Evolutionary conservation across 2,797 vertebrate species (phyloP).

Genomic region (Phoxinus dragarum): DNA sequence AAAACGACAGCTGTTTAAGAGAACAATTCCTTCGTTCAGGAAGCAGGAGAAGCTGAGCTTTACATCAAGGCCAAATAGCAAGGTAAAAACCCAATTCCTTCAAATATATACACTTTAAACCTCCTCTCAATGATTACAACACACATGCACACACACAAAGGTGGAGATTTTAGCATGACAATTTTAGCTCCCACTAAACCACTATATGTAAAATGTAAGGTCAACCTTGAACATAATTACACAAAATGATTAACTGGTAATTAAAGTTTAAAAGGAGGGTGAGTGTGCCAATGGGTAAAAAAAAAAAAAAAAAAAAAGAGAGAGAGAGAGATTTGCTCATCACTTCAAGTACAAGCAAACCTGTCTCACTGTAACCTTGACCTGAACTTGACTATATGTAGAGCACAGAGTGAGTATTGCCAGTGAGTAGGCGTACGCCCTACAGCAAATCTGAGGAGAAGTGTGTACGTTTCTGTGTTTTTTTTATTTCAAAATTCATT

Average conservation of each 20-base stretch:
- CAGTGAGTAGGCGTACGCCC: conserved; percentile 33
- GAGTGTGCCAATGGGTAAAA: conserved; percentile 14
- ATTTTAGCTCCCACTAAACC: conserved; percentile 42
- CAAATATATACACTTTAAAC: conserved; percentile 58
- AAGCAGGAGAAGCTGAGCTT: conserved; percentile 65
- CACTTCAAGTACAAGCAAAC: conserved; percentile 42
- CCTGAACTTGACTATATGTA: conserved; percentile 56
- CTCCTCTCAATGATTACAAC: conserved; percentile 39
- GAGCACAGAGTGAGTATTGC: conserved; percentile 33
- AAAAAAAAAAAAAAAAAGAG: background rate
- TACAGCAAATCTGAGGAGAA: conserved; percentile 24
- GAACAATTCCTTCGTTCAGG: conserved; percentile 78
- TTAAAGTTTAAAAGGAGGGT: conserved; percentile 49
- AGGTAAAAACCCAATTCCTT: conserved; percentile 67
- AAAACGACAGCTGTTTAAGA: conserved; percentile 85
- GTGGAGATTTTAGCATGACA: background rate
- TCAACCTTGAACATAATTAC: conserved; percentile 55
- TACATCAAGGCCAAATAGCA: conserved; percentile 73
- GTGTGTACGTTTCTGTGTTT: conserved; percentile 8
- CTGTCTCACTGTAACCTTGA: conserved; percentile 57
- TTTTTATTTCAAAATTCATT: conserved; percentile 50
- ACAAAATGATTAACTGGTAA: conserved; percentile 54
- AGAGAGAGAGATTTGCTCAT: conserved; percentile 31
- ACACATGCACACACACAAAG: conserved; percentile 2
- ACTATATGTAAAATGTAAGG: conserved; percentile 40